These are phyloP conservation scores for Pygocentrus nattereri DNA, from an alignment of 2,797 vertebrate species.

Conservation along the genomic window DNA sequence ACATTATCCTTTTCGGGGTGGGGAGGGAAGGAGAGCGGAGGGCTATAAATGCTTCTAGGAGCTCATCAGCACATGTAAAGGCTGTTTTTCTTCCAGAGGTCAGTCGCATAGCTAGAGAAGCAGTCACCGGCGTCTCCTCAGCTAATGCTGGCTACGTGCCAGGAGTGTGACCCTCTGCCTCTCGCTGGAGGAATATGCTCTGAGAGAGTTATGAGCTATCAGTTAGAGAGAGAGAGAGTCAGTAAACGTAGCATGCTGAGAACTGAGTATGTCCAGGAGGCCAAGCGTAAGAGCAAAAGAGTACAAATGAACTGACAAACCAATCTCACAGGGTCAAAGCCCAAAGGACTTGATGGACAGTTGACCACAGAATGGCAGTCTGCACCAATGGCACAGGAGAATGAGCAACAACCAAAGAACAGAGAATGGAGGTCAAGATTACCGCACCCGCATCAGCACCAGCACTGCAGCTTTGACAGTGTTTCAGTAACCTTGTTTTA, in stretches of 20 bases:
- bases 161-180: background rate
- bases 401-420: background rate
- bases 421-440: background rate
- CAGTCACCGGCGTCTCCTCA: slow-evolving; percentile 23
- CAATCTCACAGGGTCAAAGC: background rate
- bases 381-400: background rate
- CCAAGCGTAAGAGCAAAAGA: background rate
- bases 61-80: slow-evolving; percentile 3
- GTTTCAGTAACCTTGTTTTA: background rate
- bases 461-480: background rate
- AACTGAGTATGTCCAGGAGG: no score
- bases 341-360: background rate
- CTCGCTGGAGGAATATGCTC: background rate
- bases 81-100: slow-evolving; percentile 59
- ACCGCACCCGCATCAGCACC: no score
- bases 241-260: background rate
- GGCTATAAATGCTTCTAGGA: background rate
- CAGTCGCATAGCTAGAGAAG: slow-evolving; percentile 53
- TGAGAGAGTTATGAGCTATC: background rate
- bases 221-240: background rate
- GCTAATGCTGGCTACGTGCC: slow-evolving; percentile 19
- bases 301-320: background rate
- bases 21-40: no score
- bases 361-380: background rate
- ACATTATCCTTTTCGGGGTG: background rate